Percentiles rank a stretch among this genome's conserved stretches.
Evolutionary conservation across 1,140 invertebrate species (phyloP).

Genomic region (Lineus longissimus): DNA sequence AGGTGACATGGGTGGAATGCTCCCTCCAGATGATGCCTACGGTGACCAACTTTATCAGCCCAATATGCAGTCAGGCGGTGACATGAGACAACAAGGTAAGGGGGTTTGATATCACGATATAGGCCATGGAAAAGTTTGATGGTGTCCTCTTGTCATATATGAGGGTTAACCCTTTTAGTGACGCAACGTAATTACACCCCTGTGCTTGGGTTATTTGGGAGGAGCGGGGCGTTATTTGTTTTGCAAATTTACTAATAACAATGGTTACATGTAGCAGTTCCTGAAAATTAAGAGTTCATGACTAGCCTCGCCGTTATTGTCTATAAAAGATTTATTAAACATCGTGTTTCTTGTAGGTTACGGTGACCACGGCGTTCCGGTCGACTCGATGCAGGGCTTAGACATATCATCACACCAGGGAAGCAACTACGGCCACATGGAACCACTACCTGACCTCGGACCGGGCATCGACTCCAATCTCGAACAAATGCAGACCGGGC

Average conservation of each 20-base stretch:
- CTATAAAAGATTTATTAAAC: too few relatives aligned
- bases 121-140: too few relatives aligned
- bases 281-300: too few relatives aligned
- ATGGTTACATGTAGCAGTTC: too few relatives aligned
- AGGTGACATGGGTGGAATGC: slow-evolving; percentile 63
- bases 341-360: slow-evolving; percentile 68
- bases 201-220: too few relatives aligned
- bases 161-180: too few relatives aligned
- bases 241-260: too few relatives aligned
- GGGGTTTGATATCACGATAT: too few relatives aligned
- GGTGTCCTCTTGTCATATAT: too few relatives aligned
- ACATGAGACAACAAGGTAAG: slow-evolving; percentile 4
- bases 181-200: too few relatives aligned
- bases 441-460: slow-evolving; percentile 76
- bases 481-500: slow-evolving; percentile 67
- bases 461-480: slow-evolving; percentile 62
- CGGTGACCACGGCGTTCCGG: slow-evolving; percentile 81
- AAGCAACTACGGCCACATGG: slow-evolving; percentile 71
- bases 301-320: too few relatives aligned
- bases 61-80: not conserved
- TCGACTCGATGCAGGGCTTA: slow-evolving; percentile 92
- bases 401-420: slow-evolving; percentile 74
- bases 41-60: slow-evolving; percentile 76
- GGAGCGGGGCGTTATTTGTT: too few relatives aligned
- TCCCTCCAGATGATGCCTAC: slow-evolving; percentile 86